A percentile compares a stretch with the other conserved stretches of the same genome.
Conservation (phyloP, 2,113 vertebrate genomes). For the Redunca redunca region DNA sequence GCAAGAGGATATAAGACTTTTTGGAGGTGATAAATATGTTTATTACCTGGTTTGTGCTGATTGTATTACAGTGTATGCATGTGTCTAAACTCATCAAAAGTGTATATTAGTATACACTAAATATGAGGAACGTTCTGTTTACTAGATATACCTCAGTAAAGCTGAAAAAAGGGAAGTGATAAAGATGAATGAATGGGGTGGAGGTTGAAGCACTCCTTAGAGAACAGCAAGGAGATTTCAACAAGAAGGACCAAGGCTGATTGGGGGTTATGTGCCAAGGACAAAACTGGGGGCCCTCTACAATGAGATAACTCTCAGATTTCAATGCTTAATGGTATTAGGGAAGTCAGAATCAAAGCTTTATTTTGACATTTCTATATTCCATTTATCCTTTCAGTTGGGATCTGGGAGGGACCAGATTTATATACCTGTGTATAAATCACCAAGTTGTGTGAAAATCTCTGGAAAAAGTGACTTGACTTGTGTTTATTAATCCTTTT, state of each 20-base stretch:
- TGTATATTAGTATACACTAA: background rate
- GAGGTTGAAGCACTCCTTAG: background rate
- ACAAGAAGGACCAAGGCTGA: background rate
- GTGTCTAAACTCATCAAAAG: background rate
- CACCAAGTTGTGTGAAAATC: background rate
- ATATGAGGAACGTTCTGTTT: background rate
- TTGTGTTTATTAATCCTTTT: conserved; percentile 37
- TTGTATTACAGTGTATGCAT: background rate
- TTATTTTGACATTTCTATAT: background rate
- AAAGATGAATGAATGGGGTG: background rate
- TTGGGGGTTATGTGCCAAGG: background rate
- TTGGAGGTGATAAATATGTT: background rate
- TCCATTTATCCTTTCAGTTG: background rate
- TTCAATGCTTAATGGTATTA: background rate
- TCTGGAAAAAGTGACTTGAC: background rate
- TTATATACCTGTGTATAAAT: background rate
- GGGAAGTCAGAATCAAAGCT: background rate
- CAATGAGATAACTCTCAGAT: background rate
- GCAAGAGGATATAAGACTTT: background rate
- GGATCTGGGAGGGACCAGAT: background rate
- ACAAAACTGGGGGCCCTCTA: no score
- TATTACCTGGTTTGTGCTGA: background rate
- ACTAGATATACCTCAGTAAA: background rate
- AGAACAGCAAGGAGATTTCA: background rate
- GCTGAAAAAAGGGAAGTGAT: background rate